Base-by-base conservation (phyloP, 2,888 invertebrate genomes). In the Eugnorisma glareosa region DNA sequence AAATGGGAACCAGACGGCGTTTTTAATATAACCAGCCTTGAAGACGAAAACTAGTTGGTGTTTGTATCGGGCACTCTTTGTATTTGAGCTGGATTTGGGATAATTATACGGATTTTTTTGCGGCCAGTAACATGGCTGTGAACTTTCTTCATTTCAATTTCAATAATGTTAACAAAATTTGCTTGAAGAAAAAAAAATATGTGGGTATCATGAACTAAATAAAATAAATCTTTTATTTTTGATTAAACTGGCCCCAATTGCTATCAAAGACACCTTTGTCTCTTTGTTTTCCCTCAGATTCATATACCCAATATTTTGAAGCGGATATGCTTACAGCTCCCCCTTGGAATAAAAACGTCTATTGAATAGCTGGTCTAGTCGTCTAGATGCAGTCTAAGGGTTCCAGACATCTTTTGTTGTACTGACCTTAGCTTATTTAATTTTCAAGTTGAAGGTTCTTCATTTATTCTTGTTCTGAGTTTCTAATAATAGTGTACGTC, bases 391-490 rank as follows among this genome's bases (percentile, higher is more conserved):
- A 93, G 91, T 90, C 92, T 91, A 91, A 91, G 88, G 90, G 88
- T 84, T 87, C 88, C 91, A 90, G 86, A 86, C 90, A 88, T 86
- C 78, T 89, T 93, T 94, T 95, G 91, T 94, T 77, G 37, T 75
- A 81, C 77, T 93, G 95, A 96, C 96, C 96, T 96, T 96, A 95
- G 92, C 93, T 93, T 94, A 94, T 93, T 94, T 91, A 90, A 77
- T 76, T 93, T 93, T 95, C 95, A 96, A 96, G 96, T 96, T 96
- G 95, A 96, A 96, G 96, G 96, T 95, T 93, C 90, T 88, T 93
- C 79, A n/a, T 82, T 95, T 94, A 91, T 95, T 79, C 85, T 90
- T 88, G n/a, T 71, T 72, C 67, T 66, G 28, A 21, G 68, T 67
- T 84, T 84, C 80, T 84, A 80, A 83, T 81, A 83, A 76, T 83